Conservation (phyloP, 2,888 invertebrate species). For the Pecten maximus region DNA sequence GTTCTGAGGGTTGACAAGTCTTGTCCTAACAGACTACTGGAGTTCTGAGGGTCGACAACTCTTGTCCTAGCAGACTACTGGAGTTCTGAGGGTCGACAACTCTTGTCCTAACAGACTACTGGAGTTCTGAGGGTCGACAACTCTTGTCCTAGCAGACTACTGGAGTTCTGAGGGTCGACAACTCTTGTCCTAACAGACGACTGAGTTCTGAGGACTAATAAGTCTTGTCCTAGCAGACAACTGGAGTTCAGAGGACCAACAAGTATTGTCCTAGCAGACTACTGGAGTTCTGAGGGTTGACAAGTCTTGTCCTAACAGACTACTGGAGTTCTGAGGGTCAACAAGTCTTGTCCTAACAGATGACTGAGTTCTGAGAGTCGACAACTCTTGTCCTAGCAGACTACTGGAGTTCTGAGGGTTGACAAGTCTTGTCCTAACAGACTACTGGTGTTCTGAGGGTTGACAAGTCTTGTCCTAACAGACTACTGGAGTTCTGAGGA, state of each 20-base stretch:
- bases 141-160: neutral
- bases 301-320: neutral
- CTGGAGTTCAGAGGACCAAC: neutral
- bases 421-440: too few relatives aligned
- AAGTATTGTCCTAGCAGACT: neutral
- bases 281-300: neutral
- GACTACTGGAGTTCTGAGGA: neutral
- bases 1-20: neutral
- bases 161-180: neutral
- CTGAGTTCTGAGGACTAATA: neutral
- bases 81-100: neutral
- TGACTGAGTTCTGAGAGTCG: neutral
- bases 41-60: neutral
- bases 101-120: neutral
- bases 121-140: neutral
- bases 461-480: neutral
- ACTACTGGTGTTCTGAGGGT: neutral
- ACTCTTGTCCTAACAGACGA: neutral
- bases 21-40: neutral
- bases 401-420: neutral
- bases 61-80: neutral
- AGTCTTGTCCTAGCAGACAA: neutral
- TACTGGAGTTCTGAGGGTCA: neutral
- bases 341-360: neutral
- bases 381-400: neutral